These are phyloP conservation scores for Ceratotherium simum DNA, from an alignment of 2,113 vertebrate species.

Conservation along the genomic window DNA sequence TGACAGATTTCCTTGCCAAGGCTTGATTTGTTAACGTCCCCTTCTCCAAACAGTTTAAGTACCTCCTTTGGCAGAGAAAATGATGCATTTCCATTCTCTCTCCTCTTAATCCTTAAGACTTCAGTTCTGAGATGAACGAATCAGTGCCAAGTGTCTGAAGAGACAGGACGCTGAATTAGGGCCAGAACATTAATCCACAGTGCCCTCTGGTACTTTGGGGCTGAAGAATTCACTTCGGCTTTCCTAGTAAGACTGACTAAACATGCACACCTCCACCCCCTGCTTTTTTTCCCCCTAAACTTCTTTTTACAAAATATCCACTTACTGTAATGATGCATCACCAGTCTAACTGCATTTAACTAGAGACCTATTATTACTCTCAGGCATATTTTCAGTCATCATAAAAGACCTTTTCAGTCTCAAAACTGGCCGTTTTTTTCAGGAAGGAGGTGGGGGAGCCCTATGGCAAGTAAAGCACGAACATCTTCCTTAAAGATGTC, in stretches of 20 bases:
- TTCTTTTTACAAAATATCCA: conserved; percentile 36
- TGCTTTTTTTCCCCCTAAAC: background rate
- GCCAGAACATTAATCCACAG: background rate
- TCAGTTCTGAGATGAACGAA: conserved; percentile 22
- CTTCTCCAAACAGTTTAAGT: conserved; percentile 48
- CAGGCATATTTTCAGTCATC: background rate
- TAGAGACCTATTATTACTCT: background rate
- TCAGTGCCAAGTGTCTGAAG: conserved; percentile 50
- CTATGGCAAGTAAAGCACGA: background rate
- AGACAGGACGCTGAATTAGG: conserved; percentile 41
- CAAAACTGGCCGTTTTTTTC: background rate
- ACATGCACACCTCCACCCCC: background rate
- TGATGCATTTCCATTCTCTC: conserved; percentile 57
- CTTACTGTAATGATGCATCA: background rate
- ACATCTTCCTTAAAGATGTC: background rate
- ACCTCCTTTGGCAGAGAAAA: conserved; percentile 67
- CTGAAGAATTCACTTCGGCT: background rate
- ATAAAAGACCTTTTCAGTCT: conserved; percentile 47
- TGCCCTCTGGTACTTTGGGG: background rate
- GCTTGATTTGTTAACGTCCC: conserved; percentile 57
- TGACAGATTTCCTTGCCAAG: conserved; percentile 49
- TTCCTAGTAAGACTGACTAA: background rate
- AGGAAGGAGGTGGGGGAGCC: background rate
- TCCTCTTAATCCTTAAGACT: conserved; percentile 59
- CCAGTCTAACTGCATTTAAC: background rate